phyloP scores from a whole-genome alignment of 2,113 vertebrate genomes.

The Semicossyphus pulcher region DNA sequence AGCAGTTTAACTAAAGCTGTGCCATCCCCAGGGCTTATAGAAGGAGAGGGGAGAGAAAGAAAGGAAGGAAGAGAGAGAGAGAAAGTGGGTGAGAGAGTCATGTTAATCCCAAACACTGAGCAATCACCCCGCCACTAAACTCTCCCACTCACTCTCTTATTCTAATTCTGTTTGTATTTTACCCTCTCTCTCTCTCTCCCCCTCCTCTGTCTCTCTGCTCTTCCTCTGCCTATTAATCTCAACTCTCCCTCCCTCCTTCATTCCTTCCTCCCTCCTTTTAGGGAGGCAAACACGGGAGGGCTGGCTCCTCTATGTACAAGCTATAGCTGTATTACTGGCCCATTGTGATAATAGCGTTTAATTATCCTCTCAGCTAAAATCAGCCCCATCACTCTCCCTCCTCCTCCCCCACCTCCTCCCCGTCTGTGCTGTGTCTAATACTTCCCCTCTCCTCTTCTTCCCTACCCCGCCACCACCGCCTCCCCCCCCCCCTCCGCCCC shows the following conservation, averaged over 20 bases:
- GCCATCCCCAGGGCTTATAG: constrained; percentile 82
- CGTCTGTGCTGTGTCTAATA: constrained; percentile 71
- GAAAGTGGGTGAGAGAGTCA: constrained; percentile 55
- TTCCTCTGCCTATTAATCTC: constrained; percentile 73
- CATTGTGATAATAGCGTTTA: constrained; percentile 83
- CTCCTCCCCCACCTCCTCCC: constrained; percentile 13
- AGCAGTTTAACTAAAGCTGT: constrained; percentile 85
- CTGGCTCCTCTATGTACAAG: constrained; percentile 69
- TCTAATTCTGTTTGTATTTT: constrained; percentile 79
- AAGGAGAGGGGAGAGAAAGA: constrained; percentile 66
- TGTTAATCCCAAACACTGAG: constrained; percentile 82
- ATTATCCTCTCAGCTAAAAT: constrained; percentile 81
- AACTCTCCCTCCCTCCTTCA: constrained; percentile 14
- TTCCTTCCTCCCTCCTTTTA: constrained; percentile 63
- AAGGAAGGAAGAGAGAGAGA: constrained; percentile 40
- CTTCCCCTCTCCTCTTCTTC: constrained; percentile 28
- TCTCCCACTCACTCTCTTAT: constrained; percentile 74
- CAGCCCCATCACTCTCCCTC: constrained; percentile 77
- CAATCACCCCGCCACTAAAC: constrained; percentile 72
- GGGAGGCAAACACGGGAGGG: constrained; percentile 73
- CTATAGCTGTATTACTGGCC: constrained; percentile 74
- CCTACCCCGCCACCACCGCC: constrained; percentile 27
- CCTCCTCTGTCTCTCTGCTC: constrained; percentile 56
- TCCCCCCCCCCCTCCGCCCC: constrained; percentile 50
- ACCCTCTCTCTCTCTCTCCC: constrained; percentile 46